Base-by-base conservation (phyloP, 1,140 invertebrate genomes). In the Ylistrum balloti region DNA sequence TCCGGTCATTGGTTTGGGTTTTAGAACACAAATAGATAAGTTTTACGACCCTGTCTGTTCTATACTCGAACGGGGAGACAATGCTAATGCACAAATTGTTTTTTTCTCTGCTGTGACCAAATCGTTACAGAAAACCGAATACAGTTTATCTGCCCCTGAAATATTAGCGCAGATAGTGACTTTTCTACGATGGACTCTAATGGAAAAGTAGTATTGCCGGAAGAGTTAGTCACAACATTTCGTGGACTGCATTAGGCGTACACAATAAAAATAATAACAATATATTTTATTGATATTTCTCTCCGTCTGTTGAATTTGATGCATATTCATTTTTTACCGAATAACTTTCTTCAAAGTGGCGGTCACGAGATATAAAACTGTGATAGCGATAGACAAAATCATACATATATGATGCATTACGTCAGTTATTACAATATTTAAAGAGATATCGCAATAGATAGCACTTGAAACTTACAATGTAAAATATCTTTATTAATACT, bases 11-110 rank as follows among this genome's bases (percentile, higher is more conserved):
- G 56, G 56, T 74, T 74, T n/a, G 17, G 56, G 56, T 9, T 74
- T 74, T 74, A 74, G 56, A 74, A 74, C 56, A 74, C 56, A 74
- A 74, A 74, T 74, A 74, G 56, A 74, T 74, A 74, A 74, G 56
- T 74, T 74, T 74, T 74, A 74, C 17, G 56, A 17, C 17, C 56
- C 9, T 28, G 56, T 74, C 56, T 74, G 56, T 28, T 22, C n/a
- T 74, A 28, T 74, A 74, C 56, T 74, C 5, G 56, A 9, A 28
- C 56, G 56, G 28, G n/a, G 22, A 74, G 22, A 74, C 56, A 74
- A 74, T 74, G 56, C 56, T 74, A 74, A 74, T 74, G 3, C 28
- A 74, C 56, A 74, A 74, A 74, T 74, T 74, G 56, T n/a, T n/a
- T 74, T 38, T 74, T 74, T 74, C 56, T 74, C 56, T 74, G 56